A percentile compares a stretch with the other conserved stretches of the same genome.
Evolutionary conservation across 2,113 vertebrate genomes (phyloP).

Genomic region (Eolophus roseicapilla): DNA sequence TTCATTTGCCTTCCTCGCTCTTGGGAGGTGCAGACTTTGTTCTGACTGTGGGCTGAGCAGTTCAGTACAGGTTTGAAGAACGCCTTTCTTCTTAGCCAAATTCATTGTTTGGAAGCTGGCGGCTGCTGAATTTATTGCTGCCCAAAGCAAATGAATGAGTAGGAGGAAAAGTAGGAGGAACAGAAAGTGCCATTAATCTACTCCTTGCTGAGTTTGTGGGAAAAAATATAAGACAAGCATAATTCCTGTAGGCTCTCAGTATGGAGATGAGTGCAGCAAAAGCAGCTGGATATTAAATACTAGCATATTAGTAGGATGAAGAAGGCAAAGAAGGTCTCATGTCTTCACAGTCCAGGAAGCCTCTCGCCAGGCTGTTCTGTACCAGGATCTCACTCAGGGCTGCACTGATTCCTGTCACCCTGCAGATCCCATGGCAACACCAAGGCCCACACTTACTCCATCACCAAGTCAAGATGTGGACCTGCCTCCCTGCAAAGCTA

Average conservation of each 20-base stretch:
- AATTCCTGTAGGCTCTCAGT: neutral
- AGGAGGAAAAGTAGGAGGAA: constrained; percentile 47
- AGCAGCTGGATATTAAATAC: neutral
- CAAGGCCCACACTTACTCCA: neutral
- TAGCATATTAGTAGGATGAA: neutral
- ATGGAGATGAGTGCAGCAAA: neutral
- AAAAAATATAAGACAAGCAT: neutral
- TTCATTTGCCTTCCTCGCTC: neutral
- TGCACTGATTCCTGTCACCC: neutral
- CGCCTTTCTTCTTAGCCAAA: neutral
- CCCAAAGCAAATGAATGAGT: constrained; percentile 44
- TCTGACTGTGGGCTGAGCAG: constrained; percentile 5
- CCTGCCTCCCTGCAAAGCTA: neutral
- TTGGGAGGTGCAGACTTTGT: neutral
- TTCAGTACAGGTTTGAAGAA: neutral
- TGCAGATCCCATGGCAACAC: neutral
- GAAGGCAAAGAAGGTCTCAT: neutral
- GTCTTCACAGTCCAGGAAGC: neutral
- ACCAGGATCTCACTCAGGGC: neutral
- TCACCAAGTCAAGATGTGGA: neutral
- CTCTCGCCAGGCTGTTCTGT: neutral
- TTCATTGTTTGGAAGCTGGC: neutral
- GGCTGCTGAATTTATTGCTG: constrained; percentile 4
- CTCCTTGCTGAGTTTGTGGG: constrained; percentile 19
- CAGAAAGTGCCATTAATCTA: constrained; percentile 46